Evolutionary conservation across 2,113 vertebrate genomes (phyloP).

Genomic region (Tor tambroides): DNA sequence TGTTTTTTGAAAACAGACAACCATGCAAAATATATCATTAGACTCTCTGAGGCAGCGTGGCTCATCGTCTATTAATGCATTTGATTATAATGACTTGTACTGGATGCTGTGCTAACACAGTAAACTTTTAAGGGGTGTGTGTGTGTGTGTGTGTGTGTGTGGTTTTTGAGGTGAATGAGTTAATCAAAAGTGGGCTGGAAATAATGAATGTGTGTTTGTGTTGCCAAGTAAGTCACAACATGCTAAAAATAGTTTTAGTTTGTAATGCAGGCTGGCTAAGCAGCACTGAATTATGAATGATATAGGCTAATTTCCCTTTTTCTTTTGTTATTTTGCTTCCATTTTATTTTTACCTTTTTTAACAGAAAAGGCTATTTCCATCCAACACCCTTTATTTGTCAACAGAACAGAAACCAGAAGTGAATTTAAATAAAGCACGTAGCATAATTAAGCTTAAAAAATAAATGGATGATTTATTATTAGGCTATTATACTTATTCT

Average conservation of each 20-base stretch:
- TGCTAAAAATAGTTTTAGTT: not conserved
- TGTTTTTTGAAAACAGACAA: not conserved
- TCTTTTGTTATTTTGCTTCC: not conserved
- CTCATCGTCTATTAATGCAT: slow-evolving; percentile 27
- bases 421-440: not conserved
- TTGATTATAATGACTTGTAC: slow-evolving; percentile 16
- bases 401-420: not conserved
- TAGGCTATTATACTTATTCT: not conserved
- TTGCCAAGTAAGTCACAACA: not conserved
- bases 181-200: slow-evolving; percentile 19
- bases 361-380: not conserved
- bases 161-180: slow-evolving; percentile 4
- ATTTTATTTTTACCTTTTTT: not conserved
- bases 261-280: not conserved
- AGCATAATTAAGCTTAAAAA: not conserved
- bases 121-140: not conserved
- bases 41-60: not conserved
- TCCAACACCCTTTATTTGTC: not conserved
- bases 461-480: not conserved
- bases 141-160: not conserved
- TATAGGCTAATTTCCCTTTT: not conserved
- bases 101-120: not conserved
- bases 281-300: not conserved
- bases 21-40: slow-evolving; percentile 20
- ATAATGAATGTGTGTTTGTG: slow-evolving; percentile 19